Base-by-base conservation (phyloP, 2,888 invertebrate genomes). In the Idaea biselata region DNA sequence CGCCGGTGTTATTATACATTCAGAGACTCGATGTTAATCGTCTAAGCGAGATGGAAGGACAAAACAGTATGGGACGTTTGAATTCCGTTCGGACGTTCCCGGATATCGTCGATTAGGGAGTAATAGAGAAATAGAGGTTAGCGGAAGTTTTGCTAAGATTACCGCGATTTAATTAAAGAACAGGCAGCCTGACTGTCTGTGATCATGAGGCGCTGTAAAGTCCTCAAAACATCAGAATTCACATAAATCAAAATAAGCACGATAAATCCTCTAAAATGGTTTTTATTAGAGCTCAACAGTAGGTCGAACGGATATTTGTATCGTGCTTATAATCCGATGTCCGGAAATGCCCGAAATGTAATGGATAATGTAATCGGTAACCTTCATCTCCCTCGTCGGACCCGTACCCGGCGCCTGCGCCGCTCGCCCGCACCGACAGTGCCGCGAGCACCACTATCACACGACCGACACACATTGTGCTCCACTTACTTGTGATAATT, bases 1-100 rank as follows among this genome's bases (percentile, higher is more conserved):
- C 68, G 66, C 64, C 68, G 33, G 59, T 62, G 63, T 66, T 69
- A 70, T 68, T 61, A 70, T 73, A 74, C 81, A 80, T 83, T 82
- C 83, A 80, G 73, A 79, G 79, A 80, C 81, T 77, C 83, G 72
- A 65, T 75, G 83, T 84, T 84, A 84, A 76, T 76, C 62, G 58
- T 56, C 73, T 69, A 78, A 80, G 81, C 83, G 63, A 71, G 59
- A 77, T 73, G 73, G 64, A 70, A 75, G 70, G 71, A 70, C 71
- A 59, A 60, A 66, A 71, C 67, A 16, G 55, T 78, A 83, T 84
- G 84, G 65, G 64, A 73, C 77, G 77, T 76, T 67, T 5, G 25
- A 56, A 64, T 67, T 69, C 62, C 44, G 44, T 69, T 74, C 76
- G 73, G 69, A 71, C 68, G 68, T 67, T 77, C 73, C 74, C 73